Evolutionary conservation across 2,113 vertebrate species (phyloP), one percentile per base, ranked within the genome.

Genomic region (Hyperopisus bebe): DNA sequence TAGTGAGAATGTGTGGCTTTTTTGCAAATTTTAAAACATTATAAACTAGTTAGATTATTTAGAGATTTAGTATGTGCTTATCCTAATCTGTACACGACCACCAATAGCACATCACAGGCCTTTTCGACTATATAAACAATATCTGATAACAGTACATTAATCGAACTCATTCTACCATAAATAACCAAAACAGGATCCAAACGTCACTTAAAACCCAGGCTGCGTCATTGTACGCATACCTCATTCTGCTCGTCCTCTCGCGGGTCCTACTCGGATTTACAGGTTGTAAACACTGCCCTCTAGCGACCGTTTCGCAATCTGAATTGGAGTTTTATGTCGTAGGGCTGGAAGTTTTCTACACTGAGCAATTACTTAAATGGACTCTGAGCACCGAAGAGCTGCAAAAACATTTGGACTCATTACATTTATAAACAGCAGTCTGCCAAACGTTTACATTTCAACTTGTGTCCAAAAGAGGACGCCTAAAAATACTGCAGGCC

Each of bases 221-320:
- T 70, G 62, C 62, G 62, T 70, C 62, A 70, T 27, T 70, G 62
- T 27, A 31, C 46, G 42, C 46, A 47, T 47, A 21, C 19, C 82
- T 80, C 74, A 19, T 19, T 1, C 74, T 42, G 15, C 74, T 35
- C 17, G 42, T 48, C 42, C 44, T 48, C n/a, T 85, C 82, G 8
- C 46, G 48, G 4, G 17, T 9, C 50, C 85, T 6, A 21, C 31
- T 87, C 85, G 50, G 19, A 86, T 92, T 53, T 91, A 58, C 5
- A 90, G 88, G 93, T 93, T 92, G 95, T 89, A 89, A 90, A 93
- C 77, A 91, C 89, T 93, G 93, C 93, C 93, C 92, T 94, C 96
- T 96, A 90, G 95, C 92, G 95, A 88, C n/a, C 21, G 15, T 19
- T 86, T 53, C 42, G 46, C 21, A 24, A 6, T 1, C 3, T 62